Conservation (phyloP, 64 coral and sea anemone species). For the Actinia tenebrosa region DNA sequence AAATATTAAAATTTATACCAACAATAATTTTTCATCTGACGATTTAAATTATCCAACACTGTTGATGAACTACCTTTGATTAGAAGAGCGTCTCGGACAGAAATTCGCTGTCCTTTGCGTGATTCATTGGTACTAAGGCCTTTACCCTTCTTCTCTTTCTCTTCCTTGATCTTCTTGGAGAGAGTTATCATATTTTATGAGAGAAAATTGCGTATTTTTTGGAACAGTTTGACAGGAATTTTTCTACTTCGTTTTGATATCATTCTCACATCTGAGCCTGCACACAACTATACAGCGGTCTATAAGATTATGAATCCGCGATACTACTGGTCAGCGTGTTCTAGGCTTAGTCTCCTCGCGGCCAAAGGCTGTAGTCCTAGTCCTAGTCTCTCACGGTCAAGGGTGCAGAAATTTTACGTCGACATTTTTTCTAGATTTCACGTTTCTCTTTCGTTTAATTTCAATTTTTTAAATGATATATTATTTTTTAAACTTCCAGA, state of each 20-base stretch:
- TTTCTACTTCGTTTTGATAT: background rate
- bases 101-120: slow-evolving; percentile 40
- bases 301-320: background rate
- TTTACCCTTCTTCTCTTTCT: slow-evolving; percentile 90
- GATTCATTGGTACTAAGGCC: slow-evolving; percentile 26
- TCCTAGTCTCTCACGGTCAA: background rate
- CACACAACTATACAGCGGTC: background rate
- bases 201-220: background rate
- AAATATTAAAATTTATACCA: slow-evolving; percentile 8
- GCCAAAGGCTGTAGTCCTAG: background rate
- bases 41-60: too few species aligned
- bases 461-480: background rate
- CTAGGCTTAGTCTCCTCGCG: background rate
- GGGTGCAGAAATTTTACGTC: background rate
- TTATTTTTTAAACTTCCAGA: background rate
- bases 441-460: background rate
- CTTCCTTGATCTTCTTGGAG: slow-evolving; percentile 96
- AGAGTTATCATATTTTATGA: slow-evolving; percentile 85
- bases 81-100: slow-evolving; percentile 84
- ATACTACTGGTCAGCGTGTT: background rate
- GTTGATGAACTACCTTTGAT: slow-evolving; percentile 65
- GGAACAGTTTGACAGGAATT: slow-evolving; percentile 10
- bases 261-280: slow-evolving; percentile 15
- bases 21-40: background rate
- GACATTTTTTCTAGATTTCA: background rate